Evolutionary conservation across 2,888 invertebrate genomes (phyloP), one percentile per base, ranked within the genome.

Genomic region (Himalopsyche anomala): DNA sequence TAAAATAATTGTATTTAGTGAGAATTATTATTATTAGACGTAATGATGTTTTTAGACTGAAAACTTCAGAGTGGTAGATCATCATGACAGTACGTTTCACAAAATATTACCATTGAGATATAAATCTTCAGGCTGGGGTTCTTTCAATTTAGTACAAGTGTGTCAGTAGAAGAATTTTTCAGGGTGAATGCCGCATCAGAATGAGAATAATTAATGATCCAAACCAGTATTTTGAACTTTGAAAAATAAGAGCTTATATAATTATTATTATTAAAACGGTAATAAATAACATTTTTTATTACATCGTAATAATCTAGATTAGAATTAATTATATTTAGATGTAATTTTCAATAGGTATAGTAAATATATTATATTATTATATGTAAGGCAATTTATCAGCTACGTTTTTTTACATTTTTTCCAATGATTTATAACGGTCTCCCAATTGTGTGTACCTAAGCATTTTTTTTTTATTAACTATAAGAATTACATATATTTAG

Each of bases 241-340:
- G 85, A 85, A 87, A 88, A 88, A 74, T 86, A 86, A 88, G 88
- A 88, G 88, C 88, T 88, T 88, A 88, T 87, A 86, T 86, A 83
- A 88, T 86, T 87, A 74, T 74, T 69, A 69, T 69, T 36, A 36
- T 74, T 36, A 51, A 87, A 88, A 87, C 80, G 84, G 86, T 85
- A 87, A 88, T 74, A 74, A 74, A 74, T 84, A 87, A 88, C 87
- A 84, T 88, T 88, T 88, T 87, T 87, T 87, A 88, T 87, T 85
- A 87, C 84, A 87, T 85, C 79, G 81, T 88, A 87, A 86, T 84
- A 82, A 82, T 82, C 82, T 87, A 88, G 86, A 88, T 88, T 86
- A 87, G 87, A 86, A 79, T 40, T 87, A 82, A 87, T 86, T 81
- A 87, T 87, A 84, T 82, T 84, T 86, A 87, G 86, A 85, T 83